These are phyloP conservation scores for Turritopsis dohrnii DNA, from an alignment of 30 jellyfish, hydroid and myxozoan genomes.

Conservation along the genomic window DNA sequence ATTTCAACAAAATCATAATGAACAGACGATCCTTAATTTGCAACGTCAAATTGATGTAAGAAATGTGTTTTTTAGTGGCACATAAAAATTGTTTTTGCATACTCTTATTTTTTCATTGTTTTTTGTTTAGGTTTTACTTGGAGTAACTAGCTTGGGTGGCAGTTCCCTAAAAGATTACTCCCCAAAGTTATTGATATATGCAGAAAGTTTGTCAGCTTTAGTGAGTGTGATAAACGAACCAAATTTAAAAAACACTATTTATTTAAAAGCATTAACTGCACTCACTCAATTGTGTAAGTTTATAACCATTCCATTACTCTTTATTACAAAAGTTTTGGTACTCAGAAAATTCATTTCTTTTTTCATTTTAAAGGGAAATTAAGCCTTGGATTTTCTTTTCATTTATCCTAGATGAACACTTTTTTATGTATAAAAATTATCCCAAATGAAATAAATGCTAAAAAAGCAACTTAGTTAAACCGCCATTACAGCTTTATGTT, in stretches of 20 bases:
- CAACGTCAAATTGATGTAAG: conserved; percentile 47
- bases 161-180: conserved; percentile 25
- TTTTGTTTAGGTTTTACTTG: conserved; percentile 31
- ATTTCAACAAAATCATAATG: conserved; percentile 13
- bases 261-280: conserved; percentile 32
- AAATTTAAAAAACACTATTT: conserved; percentile 12
- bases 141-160: conserved; percentile 38
- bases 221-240: conserved; percentile 36
- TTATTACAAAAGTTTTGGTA: too few species aligned
- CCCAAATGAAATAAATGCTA: too few species aligned
- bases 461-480: too few species aligned
- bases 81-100: too few species aligned
- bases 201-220: conserved; percentile 35
- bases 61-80: background rate
- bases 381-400: too few species aligned
- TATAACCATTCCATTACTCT: too few species aligned
- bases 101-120: background rate
- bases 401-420: too few species aligned
- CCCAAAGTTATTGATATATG: conserved; percentile 29
- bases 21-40: conserved; percentile 27
- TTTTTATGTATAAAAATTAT: too few species aligned
- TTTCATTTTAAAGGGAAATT: too few species aligned
- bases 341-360: too few species aligned
- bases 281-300: conserved; percentile 36
- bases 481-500: too few species aligned